Base-by-base conservation (phyloP, 1,140 invertebrate species). In the Papilio machaon region DNA sequence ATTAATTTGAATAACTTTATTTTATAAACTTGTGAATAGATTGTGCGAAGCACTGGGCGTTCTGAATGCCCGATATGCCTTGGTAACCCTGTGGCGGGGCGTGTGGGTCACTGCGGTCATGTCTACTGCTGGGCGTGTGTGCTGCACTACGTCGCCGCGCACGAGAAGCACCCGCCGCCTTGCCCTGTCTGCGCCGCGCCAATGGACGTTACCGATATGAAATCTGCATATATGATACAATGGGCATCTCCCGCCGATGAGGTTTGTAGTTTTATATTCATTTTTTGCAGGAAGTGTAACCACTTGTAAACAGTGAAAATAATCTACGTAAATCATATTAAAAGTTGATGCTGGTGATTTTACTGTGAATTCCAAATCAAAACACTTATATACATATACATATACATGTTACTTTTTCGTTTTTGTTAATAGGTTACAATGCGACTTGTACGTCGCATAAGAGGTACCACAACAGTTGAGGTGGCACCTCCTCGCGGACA, bases 41-140 rank as follows among this genome's bases (percentile, higher is more conserved):
- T 94, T 76, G 90, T 94, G 6, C 87, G 93, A 82, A 90, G 90
- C 75, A 90, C 87, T 46, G 98, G 98, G 82, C 95, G 95, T 81
- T 95, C 97, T 35, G 96, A 96, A 73, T 99, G 98, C 93, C 98
- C 98, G 0, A 99, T 99, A 88, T 99, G 99, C 95, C 95, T 99
- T 67, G 97, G 97, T 89, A 94, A 96, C 73, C 98, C 98, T 38
- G 95, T 96, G 79, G 97, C 98, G 84, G 98, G 97, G 4, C 98
- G 99, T 95, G 98, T 99, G 88, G 99, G 98, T 0, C 96, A 97
- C 49, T 99, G 99, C 95, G 99, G 99, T 35, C 99, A 99, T 92
- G 97, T 99, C 81, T 99, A 98, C 90, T 99, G 99, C 92, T 99
- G 98, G 98, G 96, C 98, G 1, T 99, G 99, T 90, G 96, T 99